Evolutionary conservation across 2,797 vertebrate genomes (phyloP).

Genomic region (Lacerta agilis): DNA sequence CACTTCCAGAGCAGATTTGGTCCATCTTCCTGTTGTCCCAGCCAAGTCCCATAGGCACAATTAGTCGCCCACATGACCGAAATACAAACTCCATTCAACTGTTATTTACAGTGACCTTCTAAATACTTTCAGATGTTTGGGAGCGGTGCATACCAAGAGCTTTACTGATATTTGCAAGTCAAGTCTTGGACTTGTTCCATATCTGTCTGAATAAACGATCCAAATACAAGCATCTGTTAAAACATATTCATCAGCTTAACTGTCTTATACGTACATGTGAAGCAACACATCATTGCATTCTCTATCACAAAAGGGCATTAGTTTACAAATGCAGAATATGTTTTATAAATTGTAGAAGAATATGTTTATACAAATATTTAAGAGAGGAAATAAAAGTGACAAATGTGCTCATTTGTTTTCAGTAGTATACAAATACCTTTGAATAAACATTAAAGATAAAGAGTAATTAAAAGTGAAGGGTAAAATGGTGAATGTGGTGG

Average conservation of each 20-base stretch:
- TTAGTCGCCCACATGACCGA: background rate
- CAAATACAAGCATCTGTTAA: background rate
- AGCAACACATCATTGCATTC: background rate
- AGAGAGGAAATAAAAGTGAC: background rate
- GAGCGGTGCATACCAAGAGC: background rate
- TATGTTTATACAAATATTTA: background rate
- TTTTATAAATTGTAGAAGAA: slow-evolving; percentile 12
- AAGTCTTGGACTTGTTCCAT: background rate
- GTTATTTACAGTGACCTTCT: background rate
- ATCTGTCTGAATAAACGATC: background rate
- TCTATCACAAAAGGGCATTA: background rate
- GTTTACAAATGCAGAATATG: background rate
- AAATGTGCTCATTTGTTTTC: background rate
- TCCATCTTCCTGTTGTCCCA: background rate
- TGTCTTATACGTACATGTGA: background rate
- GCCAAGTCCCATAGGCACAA: background rate
- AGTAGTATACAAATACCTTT: background rate
- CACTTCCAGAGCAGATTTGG: background rate
- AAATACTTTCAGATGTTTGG: background rate
- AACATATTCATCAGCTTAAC: background rate
- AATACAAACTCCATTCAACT: background rate
- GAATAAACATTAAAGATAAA: background rate
- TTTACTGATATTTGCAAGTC: slow-evolving; percentile 10
- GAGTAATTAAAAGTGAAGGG: background rate
- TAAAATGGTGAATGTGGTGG: background rate